Evolutionary conservation across 2,888 invertebrate species (phyloP).

Genomic region (Omphaloscelis lunosa): DNA sequence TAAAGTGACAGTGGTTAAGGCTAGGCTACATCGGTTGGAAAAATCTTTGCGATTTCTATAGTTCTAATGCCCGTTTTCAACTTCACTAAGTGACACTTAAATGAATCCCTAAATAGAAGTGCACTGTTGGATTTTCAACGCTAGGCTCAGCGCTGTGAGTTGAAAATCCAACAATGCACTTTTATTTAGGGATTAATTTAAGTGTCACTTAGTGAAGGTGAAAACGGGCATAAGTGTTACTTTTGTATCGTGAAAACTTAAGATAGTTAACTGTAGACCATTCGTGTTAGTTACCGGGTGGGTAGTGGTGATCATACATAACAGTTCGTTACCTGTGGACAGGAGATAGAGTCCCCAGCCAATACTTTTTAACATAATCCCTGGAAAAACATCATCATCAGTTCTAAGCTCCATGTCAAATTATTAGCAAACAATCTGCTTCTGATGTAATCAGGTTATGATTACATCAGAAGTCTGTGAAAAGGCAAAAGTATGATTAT

Average conservation of each 20-base stretch:
- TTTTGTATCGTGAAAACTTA: neutral
- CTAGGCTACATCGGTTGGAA: constrained; percentile 17
- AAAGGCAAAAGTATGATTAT: neutral
- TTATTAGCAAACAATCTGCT: no score
- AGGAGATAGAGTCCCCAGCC: neutral
- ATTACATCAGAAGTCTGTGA: neutral
- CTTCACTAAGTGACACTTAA: no score
- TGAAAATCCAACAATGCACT: no score
- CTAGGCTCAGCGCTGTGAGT: no score
- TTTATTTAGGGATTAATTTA: no score
- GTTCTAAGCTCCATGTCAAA: neutral
- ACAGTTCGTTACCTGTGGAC: neutral
- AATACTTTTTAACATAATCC: neutral
- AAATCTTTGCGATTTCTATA: constrained; percentile 3
- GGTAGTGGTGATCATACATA: neutral
- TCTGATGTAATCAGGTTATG: no score
- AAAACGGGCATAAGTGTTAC: no score
- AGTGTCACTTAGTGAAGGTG: no score
- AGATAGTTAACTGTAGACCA: no score
- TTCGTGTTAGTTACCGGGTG: neutral
- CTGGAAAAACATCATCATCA: neutral
- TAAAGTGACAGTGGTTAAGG: constrained; percentile 57
- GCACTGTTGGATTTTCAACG: no score
- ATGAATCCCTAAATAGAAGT: no score
- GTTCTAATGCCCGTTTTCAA: no score